Base-by-base conservation (phyloP, 2,888 invertebrate species). In the Cataglyphis albicans region DNA sequence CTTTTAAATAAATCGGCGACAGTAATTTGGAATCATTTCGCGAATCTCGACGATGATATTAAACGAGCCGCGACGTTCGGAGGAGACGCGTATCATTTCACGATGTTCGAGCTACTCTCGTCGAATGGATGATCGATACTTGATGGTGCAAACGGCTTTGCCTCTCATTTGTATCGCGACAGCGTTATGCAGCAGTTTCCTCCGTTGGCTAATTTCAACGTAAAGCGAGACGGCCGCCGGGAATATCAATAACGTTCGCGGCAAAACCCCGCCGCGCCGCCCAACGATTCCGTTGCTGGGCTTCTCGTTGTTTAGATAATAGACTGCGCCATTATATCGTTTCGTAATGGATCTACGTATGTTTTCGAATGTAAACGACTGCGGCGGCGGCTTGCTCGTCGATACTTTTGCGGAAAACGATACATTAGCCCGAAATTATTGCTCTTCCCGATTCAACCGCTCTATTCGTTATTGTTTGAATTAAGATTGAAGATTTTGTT, bases 291-390 rank as follows among this genome's bases (percentile, higher is more conserved):
- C 88, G 80, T 52, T 80, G 83, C 83, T 83, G 73, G 85, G 80
- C 82, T 87, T 81, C 83, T 88, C 86, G 86, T 63, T 88, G 84
- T 88, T 88, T 88, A 88, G 88, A 88, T 88, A 86, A 86, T 88
- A 82, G 85, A 88, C 82, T 73, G 75, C 80, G 82, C 88, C 85
- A 85, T 85, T 85, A 65, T 81, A 83, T 81, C 81, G 84, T 84
- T 84, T 86, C 86, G 84, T 84, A 87, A 86, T 80, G 80, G 86
- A 57, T 86, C 88, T 86, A 84, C 84, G 48, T 82, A 65, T 80
- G 74, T 68, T 84, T 87, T 80, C 72, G 81, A 82, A 86, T 84
- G 86, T 84, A 63, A 52, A 74, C 52, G 86, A 63, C 73, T 81
- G 35, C 63, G 64, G 73, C 76, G 59, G 59, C 78, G 35, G 64